These are phyloP conservation scores for Spodoptera litura DNA, from an alignment of 1,140 invertebrate genomes.

Conservation along the genomic window DNA sequence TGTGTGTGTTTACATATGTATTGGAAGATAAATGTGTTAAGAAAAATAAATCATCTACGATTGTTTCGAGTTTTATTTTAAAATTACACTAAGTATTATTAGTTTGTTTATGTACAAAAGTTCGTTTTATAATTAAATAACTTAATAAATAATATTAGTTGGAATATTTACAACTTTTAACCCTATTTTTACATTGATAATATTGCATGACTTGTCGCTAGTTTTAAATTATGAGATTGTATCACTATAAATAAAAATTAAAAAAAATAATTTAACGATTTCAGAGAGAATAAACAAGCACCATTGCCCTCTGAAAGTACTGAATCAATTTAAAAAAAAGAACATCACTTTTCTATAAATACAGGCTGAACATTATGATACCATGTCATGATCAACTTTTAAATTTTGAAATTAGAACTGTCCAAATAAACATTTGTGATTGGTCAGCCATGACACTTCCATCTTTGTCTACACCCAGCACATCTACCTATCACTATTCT, in stretches of 20 bases:
- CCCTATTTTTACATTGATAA: conserved; percentile 17
- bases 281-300: conserved; percentile 17
- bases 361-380: not conserved
- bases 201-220: conserved; percentile 26
- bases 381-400: too few species aligned
- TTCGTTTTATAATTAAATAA: conserved; percentile 6
- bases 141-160: conserved; percentile 42
- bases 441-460: too few species aligned
- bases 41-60: conserved; percentile 20
- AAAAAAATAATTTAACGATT: not conserved
- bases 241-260: not conserved
- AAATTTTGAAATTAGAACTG: too few species aligned
- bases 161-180: conserved; percentile 22
- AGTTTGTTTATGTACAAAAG: conserved; percentile 4
- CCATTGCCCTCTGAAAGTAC: not conserved
- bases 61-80: conserved; percentile 41
- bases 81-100: not conserved
- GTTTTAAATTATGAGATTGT: not conserved
- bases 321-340: conserved; percentile 1
- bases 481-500: too few species aligned
- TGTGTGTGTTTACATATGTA: too few species aligned
- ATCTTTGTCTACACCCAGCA: too few species aligned
- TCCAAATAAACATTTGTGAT: too few species aligned
- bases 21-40: not conserved
- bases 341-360: conserved; percentile 1